A percentile compares a stretch with the other conserved stretches of the same genome.
These are phyloP conservation scores for Tenthredo mesomela DNA, from an alignment of 2,888 invertebrate species.

Conservation along the genomic window DNA sequence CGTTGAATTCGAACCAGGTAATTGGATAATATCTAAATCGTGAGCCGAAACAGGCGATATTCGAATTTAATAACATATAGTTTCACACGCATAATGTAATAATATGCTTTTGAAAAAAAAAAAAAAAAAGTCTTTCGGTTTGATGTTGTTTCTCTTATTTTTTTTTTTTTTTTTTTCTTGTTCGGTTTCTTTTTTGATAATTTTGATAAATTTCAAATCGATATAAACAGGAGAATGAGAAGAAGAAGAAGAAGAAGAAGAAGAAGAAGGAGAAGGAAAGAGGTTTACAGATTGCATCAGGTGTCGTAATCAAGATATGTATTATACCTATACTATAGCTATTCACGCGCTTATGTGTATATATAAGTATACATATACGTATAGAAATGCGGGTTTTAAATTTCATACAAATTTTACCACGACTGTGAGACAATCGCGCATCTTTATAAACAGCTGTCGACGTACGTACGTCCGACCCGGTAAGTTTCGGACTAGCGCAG, in stretches of 20 bases:
- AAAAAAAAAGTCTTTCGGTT: not conserved
- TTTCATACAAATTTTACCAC: not conserved
- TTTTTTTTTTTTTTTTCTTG: not conserved
- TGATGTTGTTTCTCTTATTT: not conserved
- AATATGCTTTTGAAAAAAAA: not conserved
- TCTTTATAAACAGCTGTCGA: constrained; percentile 39
- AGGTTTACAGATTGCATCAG: not conserved
- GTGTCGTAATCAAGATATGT: not conserved
- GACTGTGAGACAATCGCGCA: not conserved
- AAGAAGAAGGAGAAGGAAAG: not conserved
- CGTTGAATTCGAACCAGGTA: constrained; percentile 23
- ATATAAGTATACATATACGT: not conserved
- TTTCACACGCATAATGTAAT: not conserved
- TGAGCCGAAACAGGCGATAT: not conserved
- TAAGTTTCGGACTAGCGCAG: constrained; percentile 43
- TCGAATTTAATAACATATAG: not conserved
- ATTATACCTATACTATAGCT: not conserved
- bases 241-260: no score
- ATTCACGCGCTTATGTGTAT: not conserved
- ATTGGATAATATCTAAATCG: constrained; percentile 42
- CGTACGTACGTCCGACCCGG: constrained; percentile 3
- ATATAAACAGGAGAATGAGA: not conserved
- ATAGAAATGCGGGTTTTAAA: constrained; percentile 8
- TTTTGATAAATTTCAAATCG: not conserved
- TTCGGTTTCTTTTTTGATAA: not conserved